phyloP scores from a whole-genome alignment of 2,888 invertebrate species.

The Himalopsyche kuldschensis region DNA sequence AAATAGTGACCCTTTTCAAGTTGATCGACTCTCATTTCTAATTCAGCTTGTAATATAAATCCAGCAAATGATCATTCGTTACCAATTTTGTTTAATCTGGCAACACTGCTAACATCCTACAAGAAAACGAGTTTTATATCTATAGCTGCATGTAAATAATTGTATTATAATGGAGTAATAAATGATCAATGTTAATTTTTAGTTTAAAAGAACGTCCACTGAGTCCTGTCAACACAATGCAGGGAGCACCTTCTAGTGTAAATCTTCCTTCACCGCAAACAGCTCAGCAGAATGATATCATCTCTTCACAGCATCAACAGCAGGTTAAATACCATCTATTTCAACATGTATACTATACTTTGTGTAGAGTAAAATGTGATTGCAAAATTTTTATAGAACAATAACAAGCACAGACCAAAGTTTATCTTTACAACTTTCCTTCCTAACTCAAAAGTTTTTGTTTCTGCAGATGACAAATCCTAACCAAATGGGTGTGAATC shows the following conservation, averaged over 20 bases:
- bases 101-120: no score
- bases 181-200: not conserved
- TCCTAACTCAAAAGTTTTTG: not conserved
- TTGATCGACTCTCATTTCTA: no score
- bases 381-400: no score
- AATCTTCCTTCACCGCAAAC: conserved; percentile 36
- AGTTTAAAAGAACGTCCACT: conserved; percentile 59
- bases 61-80: no score
- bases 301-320: conserved; percentile 44
- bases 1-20: no score
- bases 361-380: no score
- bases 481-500: conserved; percentile 28
- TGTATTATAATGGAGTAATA: not conserved
- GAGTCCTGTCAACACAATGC: conserved; percentile 63
- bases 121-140: no score
- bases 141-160: not conserved
- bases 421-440: not conserved
- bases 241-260: conserved; percentile 41
- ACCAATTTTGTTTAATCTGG: no score
- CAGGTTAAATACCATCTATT: conserved; percentile 24
- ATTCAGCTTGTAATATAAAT: no score
- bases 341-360: no score
- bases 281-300: conserved; percentile 16
- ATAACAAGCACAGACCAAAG: no score
- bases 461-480: conserved; percentile 33